Evolutionary conservation across 2,113 vertebrate genomes (phyloP), one percentile per base, ranked within the genome.

Genomic region (Mustela nigripes): DNA sequence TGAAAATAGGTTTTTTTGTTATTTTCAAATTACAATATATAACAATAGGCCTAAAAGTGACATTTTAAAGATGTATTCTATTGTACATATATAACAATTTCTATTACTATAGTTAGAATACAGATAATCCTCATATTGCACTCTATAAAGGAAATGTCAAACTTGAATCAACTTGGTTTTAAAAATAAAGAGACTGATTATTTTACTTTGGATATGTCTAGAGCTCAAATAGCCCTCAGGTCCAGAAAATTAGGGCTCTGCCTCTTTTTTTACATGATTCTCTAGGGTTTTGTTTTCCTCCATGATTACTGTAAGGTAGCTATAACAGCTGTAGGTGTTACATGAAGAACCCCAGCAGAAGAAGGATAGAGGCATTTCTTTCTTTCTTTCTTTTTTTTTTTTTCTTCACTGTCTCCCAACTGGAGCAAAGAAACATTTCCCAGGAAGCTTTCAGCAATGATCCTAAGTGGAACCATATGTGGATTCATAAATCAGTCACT

Each of bases 101-200:
- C 36, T 85, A 58, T 33, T 28, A 82, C 33, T 60, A 22, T 53
- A 60, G 11, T 89, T 76, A 69, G n/a, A 91, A 84, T 79, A 53
- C 0, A 53, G 42, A 26, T 53, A 74, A 56, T 53, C 31, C 42
- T 93, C 21, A 3, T 39, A 65, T 21, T 63, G 4, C 7, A 31
- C n/a, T 74, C 11, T 92, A 48, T 74, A 62, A 79, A 94, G 71
- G 76, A 92, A 93, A 89, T 78, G 53, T 89, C 96, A 89, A 85
- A 62, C 16, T 83, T 60, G 33, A 89, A 36, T 93, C 33, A 53
- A 83, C 36, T 45, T 85, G 76, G 3, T 56, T 91, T 95, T 91
- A 65, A 95, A 85, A 95, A 88, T 74, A 74, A 89, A 56, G 60
- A 3, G 2, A 76, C 74, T 80, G 48, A 85, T 83, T 89, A 73